Percentiles rank a stretch among this genome's conserved stretches.
Evolutionary conservation across 2,888 invertebrate genomes (phyloP).

Genomic region (Himalopsyche japonica): DNA sequence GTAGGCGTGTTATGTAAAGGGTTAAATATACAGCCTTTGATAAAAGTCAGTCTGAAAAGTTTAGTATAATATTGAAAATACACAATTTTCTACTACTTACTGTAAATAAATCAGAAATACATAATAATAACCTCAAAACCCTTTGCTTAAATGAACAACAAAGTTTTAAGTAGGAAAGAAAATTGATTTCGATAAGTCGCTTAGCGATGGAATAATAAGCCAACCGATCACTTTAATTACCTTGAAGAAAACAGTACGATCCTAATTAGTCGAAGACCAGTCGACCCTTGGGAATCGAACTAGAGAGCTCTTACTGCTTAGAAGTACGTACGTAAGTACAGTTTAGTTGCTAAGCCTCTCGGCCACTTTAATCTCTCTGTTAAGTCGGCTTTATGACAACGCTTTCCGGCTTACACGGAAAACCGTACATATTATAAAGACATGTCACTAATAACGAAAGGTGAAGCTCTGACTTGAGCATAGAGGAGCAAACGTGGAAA

Average conservation of each 20-base stretch:
- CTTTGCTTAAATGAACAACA: not conserved
- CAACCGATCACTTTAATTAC: not conserved
- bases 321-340: not conserved
- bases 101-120: too few relatives aligned
- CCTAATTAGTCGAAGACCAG: not conserved
- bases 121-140: not conserved
- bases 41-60: too few relatives aligned
- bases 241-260: not conserved
- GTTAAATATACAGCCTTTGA: too few relatives aligned
- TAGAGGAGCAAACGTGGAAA: too few relatives aligned
- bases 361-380: not conserved
- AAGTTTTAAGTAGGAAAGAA: not conserved
- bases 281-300: not conserved
- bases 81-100: too few relatives aligned
- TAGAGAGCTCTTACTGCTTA: not conserved
- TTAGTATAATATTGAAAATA: too few relatives aligned
- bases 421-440: not conserved
- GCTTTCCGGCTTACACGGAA: not conserved
- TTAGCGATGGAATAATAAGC: not conserved
- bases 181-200: not conserved
- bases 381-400: slow-evolving; percentile 1
- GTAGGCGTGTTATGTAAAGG: too few relatives aligned
- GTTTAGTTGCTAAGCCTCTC: not conserved
- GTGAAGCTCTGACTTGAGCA: not conserved
- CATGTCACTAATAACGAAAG: not conserved